Percentiles rank a stretch among this genome's conserved stretches.
These are phyloP conservation scores for Noctua pronuba DNA, from an alignment of 2,888 invertebrate species.

Conservation along the genomic window DNA sequence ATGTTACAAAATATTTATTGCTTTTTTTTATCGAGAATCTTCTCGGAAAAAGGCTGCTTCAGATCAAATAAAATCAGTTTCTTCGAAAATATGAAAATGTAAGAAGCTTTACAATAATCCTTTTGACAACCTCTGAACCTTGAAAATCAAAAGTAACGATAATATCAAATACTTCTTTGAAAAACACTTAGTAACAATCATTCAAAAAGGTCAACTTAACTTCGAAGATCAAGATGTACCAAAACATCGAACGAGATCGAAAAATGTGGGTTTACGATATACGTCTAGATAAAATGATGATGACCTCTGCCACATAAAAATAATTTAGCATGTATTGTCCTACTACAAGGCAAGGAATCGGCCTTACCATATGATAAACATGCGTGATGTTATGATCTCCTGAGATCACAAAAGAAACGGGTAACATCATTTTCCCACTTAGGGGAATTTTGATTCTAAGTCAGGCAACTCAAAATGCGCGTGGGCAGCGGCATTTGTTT, in stretches of 20 bases:
- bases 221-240: neutral
- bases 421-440: neutral
- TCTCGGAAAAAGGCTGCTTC: constrained; percentile 3
- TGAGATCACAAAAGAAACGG: neutral
- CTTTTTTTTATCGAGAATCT: constrained; percentile 10
- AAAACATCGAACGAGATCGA: neutral
- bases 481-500: constrained; percentile 65
- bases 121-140: neutral
- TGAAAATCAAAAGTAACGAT: neutral
- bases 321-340: neutral
- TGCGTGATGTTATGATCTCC: neutral
- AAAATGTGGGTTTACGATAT: neutral
- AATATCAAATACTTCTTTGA: neutral
- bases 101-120: constrained; percentile 12
- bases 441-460: neutral
- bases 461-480: constrained; percentile 55
- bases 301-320: neutral
- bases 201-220: neutral
- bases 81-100: neutral
- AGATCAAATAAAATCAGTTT: constrained; percentile 10
- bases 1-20: constrained; percentile 21
- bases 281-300: neutral
- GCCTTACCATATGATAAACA: neutral
- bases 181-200: neutral
- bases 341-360: neutral